A percentile compares a stretch with the other conserved stretches of the same genome.
Evolutionary conservation across 2,888 invertebrate species (phyloP).

Genomic region (Exephanes ischioxanthus): DNA sequence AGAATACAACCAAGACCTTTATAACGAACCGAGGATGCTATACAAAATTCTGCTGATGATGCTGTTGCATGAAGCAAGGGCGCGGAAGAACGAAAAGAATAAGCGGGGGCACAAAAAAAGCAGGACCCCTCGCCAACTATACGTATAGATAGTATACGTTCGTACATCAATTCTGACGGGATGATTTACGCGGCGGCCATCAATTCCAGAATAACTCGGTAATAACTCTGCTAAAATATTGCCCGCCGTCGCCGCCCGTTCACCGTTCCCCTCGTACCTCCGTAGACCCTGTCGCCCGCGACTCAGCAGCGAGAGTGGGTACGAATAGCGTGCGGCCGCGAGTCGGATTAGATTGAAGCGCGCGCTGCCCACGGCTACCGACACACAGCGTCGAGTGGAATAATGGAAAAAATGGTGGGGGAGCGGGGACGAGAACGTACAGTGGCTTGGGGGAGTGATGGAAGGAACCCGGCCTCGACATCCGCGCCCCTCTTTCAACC

Average conservation of each 20-base stretch:
- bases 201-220: slow-evolving; percentile 82
- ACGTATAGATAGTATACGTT: slow-evolving; percentile 67
- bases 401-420: slow-evolving; percentile 66
- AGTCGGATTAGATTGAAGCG: slow-evolving; percentile 70
- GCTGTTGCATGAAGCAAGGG: slow-evolving; percentile 28
- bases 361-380: slow-evolving; percentile 58
- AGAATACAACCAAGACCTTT: background rate
- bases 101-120: slow-evolving; percentile 63
- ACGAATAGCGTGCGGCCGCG: slow-evolving; percentile 50
- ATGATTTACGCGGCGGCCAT: slow-evolving; percentile 82
- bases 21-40: background rate
- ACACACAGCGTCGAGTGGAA: slow-evolving; percentile 54
- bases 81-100: slow-evolving; percentile 28
- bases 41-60: slow-evolving; percentile 29
- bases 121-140: slow-evolving; percentile 39
- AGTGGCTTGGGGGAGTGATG: slow-evolving; percentile 44
- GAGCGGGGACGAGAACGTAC: background rate
- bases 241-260: slow-evolving; percentile 70
- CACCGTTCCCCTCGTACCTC: slow-evolving; percentile 39
- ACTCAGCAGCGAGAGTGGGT: slow-evolving; percentile 29
- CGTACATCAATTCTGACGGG: slow-evolving; percentile 80
- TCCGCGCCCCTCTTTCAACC: background rate
- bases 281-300: slow-evolving; percentile 27
- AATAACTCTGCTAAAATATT: slow-evolving; percentile 79
- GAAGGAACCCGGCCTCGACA: slow-evolving; percentile 35